phyloP scores from a whole-genome alignment of 2,888 invertebrate species.

The Caenorhabditis drosophilae region DNA sequence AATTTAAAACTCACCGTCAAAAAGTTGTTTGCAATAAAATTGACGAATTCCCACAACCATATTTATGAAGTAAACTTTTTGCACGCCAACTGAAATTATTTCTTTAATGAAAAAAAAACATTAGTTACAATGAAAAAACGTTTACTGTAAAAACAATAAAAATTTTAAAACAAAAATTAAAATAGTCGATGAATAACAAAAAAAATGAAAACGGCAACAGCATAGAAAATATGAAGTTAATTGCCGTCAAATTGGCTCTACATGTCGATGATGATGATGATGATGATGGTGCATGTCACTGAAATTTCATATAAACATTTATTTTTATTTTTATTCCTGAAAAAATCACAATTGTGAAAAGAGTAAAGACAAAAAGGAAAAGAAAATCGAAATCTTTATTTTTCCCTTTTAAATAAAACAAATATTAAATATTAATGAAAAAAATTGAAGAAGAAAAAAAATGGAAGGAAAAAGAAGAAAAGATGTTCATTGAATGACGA shows the following conservation, averaged over 20 bases:
- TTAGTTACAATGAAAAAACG: too few species aligned
- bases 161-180: neutral
- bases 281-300: neutral
- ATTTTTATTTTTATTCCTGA: too few species aligned
- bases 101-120: too few species aligned
- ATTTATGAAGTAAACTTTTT: neutral
- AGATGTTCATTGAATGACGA: too few species aligned
- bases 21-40: constrained; percentile 23
- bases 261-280: too few species aligned
- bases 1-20: constrained; percentile 1
- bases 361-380: too few species aligned
- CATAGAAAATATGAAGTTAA: constrained; percentile 30
- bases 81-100: too few species aligned
- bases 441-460: neutral
- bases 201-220: constrained; percentile 24
- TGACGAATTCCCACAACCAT: constrained; percentile 9
- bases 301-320: neutral
- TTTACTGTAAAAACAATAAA: neutral
- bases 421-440: neutral
- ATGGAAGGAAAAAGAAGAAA: too few species aligned
- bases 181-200: neutral
- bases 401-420: too few species aligned
- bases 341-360: neutral
- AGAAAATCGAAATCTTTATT: too few species aligned
- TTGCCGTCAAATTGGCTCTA: constrained; percentile 23